Percentiles rank a stretch among this genome's conserved stretches.
phyloP scores from a whole-genome alignment of 2,113 vertebrate genomes.

The Trachemys scripta region DNA sequence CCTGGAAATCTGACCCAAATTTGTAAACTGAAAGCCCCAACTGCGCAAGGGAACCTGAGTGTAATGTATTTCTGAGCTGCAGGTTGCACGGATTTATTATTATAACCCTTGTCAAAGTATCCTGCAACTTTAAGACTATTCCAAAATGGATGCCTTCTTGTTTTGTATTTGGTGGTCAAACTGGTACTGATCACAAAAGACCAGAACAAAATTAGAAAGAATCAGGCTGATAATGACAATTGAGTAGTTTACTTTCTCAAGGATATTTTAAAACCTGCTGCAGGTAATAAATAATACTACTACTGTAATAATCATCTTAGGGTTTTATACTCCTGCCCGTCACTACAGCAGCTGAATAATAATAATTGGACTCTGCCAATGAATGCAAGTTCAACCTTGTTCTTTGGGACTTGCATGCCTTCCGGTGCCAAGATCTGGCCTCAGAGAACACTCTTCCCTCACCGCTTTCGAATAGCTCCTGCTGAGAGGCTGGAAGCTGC shows the following conservation, averaged over 20 bases:
- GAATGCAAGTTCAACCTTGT: not conserved
- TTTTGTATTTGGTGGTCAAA: slow-evolving; percentile 38
- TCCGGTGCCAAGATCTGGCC: not conserved
- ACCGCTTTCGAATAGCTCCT: not conserved
- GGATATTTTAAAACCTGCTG: slow-evolving; percentile 34
- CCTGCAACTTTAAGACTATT: slow-evolving; percentile 34
- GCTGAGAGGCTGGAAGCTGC: slow-evolving; percentile 13
- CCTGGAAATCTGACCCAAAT: slow-evolving; percentile 28
- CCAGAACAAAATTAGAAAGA: slow-evolving; percentile 43
- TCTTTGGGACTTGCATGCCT: not conserved
- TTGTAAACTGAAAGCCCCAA: not conserved
- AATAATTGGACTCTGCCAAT: not conserved
- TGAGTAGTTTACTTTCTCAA: slow-evolving; percentile 22
- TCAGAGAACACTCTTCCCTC: not conserved
- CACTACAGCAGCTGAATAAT: not conserved
- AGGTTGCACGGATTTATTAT: slow-evolving; percentile 33
- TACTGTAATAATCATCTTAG: not conserved
- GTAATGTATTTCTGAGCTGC: fast-evolving
- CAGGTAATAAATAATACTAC: not conserved
- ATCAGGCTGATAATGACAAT: slow-evolving; percentile 22
- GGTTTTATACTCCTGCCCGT: not conserved
- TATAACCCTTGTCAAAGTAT: not conserved
- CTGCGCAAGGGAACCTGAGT: not conserved
- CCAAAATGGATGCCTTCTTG: slow-evolving; percentile 44
- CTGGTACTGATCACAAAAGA: slow-evolving; percentile 18